Evolutionary conservation across 2,888 invertebrate species (phyloP).

Genomic region (Drosophila atripex): DNA sequence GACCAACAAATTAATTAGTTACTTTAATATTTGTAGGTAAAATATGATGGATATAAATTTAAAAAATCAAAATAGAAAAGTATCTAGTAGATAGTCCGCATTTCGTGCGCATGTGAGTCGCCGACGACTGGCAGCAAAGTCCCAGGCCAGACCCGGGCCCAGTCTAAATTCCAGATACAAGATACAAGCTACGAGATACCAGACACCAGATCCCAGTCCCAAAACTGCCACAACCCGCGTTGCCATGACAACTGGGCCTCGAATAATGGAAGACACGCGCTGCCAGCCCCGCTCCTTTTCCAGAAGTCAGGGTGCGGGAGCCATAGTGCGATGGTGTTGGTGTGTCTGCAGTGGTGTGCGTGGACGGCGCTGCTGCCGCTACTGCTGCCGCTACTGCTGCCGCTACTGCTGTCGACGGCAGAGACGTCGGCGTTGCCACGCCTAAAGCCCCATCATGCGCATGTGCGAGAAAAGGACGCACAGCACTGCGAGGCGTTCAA

Average conservation of each 20-base stretch:
- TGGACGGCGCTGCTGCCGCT: conserved; percentile 47
- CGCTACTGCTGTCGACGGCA: conserved; percentile 42
- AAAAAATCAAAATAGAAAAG: neutral
- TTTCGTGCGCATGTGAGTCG: conserved; percentile 16
- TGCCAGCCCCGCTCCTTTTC: conserved; percentile 37
- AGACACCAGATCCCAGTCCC: conserved; percentile 5
- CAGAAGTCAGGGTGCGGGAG: neutral
- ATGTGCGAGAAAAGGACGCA: conserved; percentile 72
- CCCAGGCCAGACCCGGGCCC: neutral
- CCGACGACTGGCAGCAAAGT: conserved; percentile 4
- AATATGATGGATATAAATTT: neutral
- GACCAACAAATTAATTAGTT: neutral
- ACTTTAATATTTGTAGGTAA: neutral
- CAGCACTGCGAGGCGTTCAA: conserved; percentile 27
- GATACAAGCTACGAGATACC: neutral
- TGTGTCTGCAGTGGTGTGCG: conserved; percentile 62
- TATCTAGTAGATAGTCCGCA: conserved; percentile 4
- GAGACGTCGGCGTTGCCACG: conserved; percentile 62
- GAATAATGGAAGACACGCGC: conserved; percentile 73
- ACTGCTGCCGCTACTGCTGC: conserved; percentile 49
- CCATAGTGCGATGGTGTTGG: conserved; percentile 51
- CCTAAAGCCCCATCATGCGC: conserved; percentile 58
- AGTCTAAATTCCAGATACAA: conserved; percentile 10
- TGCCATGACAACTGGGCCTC: conserved; percentile 56
- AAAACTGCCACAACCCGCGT: conserved; percentile 34